phyloP scores from a whole-genome alignment of 2,888 invertebrate species.

The Drosophila quinaria region DNA sequence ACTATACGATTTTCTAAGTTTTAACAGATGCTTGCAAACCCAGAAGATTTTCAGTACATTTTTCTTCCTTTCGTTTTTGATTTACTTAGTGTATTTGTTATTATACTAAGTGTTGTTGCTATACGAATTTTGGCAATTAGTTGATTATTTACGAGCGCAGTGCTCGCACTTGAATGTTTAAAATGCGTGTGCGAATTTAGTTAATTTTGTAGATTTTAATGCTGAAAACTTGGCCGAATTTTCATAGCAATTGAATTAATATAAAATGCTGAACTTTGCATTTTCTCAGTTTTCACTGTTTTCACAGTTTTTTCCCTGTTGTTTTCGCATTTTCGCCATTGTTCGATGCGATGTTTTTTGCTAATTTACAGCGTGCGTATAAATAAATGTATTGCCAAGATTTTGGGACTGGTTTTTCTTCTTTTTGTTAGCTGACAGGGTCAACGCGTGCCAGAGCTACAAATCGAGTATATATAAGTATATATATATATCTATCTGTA shows the following conservation, averaged over 20 bases:
- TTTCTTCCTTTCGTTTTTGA: too few relatives aligned
- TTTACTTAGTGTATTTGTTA: too few relatives aligned
- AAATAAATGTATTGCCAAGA: constrained; percentile 73
- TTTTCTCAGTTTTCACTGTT: constrained; percentile 20
- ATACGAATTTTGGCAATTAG: constrained; percentile 61
- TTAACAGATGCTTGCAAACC: too few relatives aligned
- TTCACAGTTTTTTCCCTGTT: constrained; percentile 13
- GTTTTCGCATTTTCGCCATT: constrained; percentile 33
- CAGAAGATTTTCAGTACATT: too few relatives aligned
- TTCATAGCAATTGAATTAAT: constrained; percentile 37
- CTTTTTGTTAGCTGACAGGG: constrained; percentile 56
- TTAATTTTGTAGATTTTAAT: constrained; percentile 21
- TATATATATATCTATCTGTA: constrained; percentile 24
- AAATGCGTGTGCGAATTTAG: constrained; percentile 56
- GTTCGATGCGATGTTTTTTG: constrained; percentile 29
- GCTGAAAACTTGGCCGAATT: constrained; percentile 71
- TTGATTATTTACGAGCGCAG: constrained; percentile 55
- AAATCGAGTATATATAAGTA: constrained; percentile 10
- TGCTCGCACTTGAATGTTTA: constrained; percentile 45
- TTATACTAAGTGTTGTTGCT: not conserved
- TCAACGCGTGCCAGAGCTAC: constrained; percentile 69
- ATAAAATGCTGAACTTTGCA: constrained; percentile 29
- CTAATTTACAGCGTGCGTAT: constrained; percentile 79
- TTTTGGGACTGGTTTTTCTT: constrained; percentile 38
- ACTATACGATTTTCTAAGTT: too few relatives aligned